Conservation (phyloP, 2,888 invertebrate genomes). For the Polietes domitor region DNA sequence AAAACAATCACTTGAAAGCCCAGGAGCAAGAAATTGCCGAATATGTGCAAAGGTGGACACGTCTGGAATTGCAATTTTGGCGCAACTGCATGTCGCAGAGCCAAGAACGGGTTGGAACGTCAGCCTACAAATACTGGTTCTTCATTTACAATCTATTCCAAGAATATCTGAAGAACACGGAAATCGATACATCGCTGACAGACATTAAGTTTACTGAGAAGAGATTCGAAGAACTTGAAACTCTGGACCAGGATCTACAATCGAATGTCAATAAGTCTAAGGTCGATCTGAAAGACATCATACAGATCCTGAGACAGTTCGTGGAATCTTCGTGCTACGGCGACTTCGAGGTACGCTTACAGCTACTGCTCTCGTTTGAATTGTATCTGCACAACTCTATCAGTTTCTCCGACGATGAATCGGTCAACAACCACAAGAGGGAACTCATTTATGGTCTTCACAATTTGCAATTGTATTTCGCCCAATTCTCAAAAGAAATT, state of each 20-base stretch:
- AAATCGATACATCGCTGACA: slow-evolving; percentile 71
- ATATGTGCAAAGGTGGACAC: slow-evolving; percentile 94
- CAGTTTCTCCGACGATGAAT: slow-evolving; percentile 67
- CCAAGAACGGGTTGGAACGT: slow-evolving; percentile 84
- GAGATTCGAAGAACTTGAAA: slow-evolving; percentile 74
- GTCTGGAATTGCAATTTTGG: slow-evolving; percentile 94
- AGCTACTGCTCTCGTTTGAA: slow-evolving; percentile 90
- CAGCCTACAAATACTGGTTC: slow-evolving; percentile 94
- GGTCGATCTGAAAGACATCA: slow-evolving; percentile 73
- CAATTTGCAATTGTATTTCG: slow-evolving; percentile 92
- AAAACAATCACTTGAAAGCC: slow-evolving; percentile 89
- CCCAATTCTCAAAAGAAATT: slow-evolving; percentile 88
- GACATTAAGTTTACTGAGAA: slow-evolving; percentile 74
- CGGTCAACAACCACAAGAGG: not conserved
- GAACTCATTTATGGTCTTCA: slow-evolving; percentile 86
- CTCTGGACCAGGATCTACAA: slow-evolving; percentile 68
- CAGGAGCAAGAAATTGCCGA: slow-evolving; percentile 88
- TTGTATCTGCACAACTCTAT: slow-evolving; percentile 86
- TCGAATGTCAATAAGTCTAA: slow-evolving; percentile 71
- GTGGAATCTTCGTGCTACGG: slow-evolving; percentile 91
- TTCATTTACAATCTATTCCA: slow-evolving; percentile 89
- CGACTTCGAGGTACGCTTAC: slow-evolving; percentile 90
- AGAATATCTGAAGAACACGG: slow-evolving; percentile 82
- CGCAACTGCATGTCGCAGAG: slow-evolving; percentile 89
- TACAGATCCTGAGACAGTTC: slow-evolving; percentile 88